Evolutionary conservation across 2,797 vertebrate species (phyloP), one percentile per base, ranked within the genome.

Genomic region (Spinus olivaceus): DNA sequence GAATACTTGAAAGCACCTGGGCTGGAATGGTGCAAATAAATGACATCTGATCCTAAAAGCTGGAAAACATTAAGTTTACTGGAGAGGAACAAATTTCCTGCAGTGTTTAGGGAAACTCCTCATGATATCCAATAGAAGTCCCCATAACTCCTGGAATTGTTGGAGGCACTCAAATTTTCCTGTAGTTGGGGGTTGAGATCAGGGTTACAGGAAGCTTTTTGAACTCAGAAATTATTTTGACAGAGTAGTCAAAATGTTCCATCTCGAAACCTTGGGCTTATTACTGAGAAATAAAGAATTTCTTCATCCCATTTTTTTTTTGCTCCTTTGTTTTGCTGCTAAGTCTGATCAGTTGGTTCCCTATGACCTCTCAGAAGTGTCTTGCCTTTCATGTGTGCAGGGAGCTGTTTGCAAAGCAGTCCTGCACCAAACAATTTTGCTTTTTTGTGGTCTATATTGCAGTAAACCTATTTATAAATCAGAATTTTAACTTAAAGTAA

Each of bases 381-480:
- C 33, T 79, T 60, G 15, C 20, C 30, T 88, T 91, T 81, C 20
- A 14, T 53, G 12, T 57, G 51, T 63, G 14, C 33, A 51, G 46
- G 65, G 47, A 81, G 23, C 27, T 90, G 65, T 76, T 94, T 87
- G 49, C 80, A 56, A 87, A 84, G 44, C 51, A 86, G 41, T 14
- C 32, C 32, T 70, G n/a, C 64, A 60, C 53, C 56, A 35, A 91
- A 90, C 22, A 64, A 21, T 25, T 76, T 66, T 63, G 53, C 50
- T 61, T 91, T 88, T 79, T 81, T 69, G 54, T 81, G 86, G 74
- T 61, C 60, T 82, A 4, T 82, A 64, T 88, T 89, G 74, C 87
- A 72, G 81, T 57, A 97, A 95, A 90, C 53, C 79, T 87, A 76
- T 86, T 89, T 90, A 95, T 96, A 97, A 96, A 96, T 97, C 88